phyloP scores from a whole-genome alignment of 2,888 invertebrate genomes.

The Steromphala cineraria region DNA sequence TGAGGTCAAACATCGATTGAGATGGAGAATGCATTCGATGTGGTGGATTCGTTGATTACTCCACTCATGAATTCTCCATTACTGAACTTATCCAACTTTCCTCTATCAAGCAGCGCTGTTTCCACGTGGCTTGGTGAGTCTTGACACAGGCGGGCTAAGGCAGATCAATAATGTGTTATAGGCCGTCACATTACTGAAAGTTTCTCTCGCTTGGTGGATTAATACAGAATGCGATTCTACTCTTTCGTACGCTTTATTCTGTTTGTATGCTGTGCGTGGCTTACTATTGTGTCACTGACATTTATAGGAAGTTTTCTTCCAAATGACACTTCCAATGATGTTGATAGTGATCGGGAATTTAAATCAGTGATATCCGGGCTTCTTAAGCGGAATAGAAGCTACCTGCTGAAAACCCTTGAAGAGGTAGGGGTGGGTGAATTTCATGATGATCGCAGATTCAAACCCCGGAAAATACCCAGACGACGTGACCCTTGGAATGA shows the following conservation, averaged over 20 bases:
- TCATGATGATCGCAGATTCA: background rate
- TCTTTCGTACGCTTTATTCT: background rate
- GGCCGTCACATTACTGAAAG: no score
- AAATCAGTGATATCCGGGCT: background rate
- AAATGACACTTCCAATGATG: background rate
- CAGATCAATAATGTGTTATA: no score
- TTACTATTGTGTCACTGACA: background rate
- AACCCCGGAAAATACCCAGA: background rate
- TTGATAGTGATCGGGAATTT: background rate
- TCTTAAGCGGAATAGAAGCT: background rate
- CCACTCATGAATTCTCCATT: no score
- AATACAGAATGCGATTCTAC: background rate
- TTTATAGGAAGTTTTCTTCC: background rate
- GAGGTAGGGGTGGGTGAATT: background rate
- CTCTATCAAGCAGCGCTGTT: no score
- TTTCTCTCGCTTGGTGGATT: no score
- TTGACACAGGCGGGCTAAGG: no score
- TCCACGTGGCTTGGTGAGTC: no score
- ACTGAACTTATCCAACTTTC: no score
- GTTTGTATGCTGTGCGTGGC: background rate
- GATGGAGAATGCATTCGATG: no score
- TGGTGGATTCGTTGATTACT: no score
- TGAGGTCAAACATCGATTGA: no score
- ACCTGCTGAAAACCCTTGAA: background rate
- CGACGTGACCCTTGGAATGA: background rate